phyloP scores from a whole-genome alignment of 2,888 invertebrate genomes.

The Bruchidius siliquastri region DNA sequence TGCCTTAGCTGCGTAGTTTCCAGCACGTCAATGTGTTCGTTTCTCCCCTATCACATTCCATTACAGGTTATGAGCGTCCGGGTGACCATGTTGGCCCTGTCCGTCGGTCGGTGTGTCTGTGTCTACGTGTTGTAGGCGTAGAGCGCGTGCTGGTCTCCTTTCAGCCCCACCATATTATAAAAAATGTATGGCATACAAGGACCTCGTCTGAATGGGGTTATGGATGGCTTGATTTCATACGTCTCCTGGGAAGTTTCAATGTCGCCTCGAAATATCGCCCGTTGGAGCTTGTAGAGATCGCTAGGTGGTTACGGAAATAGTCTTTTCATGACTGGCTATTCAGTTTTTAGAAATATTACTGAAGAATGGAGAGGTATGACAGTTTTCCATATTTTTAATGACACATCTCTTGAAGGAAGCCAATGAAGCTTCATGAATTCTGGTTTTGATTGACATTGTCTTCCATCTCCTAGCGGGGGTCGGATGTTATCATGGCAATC shows the following conservation, averaged over 20 bases:
- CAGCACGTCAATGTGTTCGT: not conserved
- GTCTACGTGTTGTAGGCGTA: not conserved
- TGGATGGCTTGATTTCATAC: not conserved
- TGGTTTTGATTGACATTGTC: too few relatives aligned
- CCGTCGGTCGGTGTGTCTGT: not conserved
- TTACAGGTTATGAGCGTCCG: not conserved
- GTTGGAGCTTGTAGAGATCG: not conserved
- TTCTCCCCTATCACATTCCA: not conserved
- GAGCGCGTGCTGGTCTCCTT: not conserved
- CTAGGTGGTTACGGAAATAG: not conserved
- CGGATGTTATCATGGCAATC: too few relatives aligned
- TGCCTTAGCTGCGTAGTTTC: too few relatives aligned
- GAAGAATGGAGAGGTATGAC: too few relatives aligned
- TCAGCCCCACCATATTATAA: not conserved
- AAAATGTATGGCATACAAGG: not conserved
- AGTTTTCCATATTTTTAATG: too few relatives aligned
- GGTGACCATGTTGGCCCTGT: not conserved
- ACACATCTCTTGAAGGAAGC: too few relatives aligned
- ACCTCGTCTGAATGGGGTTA: not conserved
- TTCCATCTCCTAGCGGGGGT: too few relatives aligned
- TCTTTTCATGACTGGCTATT: not conserved
- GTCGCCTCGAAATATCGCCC: not conserved
- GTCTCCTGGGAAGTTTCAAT: not conserved
- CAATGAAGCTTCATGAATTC: too few relatives aligned
- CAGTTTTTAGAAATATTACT: not conserved